Percentiles rank a stretch among this genome's conserved stretches.
phyloP scores from a whole-genome alignment of 2,888 invertebrate species.

The Dryobota labecula region DNA sequence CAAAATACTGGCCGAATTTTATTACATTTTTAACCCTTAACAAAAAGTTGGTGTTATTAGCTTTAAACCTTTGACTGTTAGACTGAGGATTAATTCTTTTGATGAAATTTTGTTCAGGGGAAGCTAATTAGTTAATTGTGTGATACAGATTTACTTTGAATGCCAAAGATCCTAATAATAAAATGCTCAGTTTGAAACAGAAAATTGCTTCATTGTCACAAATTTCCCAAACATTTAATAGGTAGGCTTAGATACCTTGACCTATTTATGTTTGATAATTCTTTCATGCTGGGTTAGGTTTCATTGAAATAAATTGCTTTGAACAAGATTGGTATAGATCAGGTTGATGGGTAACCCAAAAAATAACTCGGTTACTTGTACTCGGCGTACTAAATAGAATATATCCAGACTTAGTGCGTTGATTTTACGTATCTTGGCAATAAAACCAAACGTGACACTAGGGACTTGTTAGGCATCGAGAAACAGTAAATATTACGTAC shows the following conservation, averaged over 20 bases:
- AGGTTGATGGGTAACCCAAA: conserved; percentile 10
- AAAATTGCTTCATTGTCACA: neutral
- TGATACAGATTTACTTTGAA: neutral
- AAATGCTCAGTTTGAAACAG: neutral
- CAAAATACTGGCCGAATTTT: neutral
- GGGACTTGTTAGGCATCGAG: conserved; percentile 8
- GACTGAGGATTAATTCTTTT: neutral
- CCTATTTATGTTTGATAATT: conserved; percentile 26
- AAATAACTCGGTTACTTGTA: conserved; percentile 23
- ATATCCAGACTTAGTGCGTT: conserved; percentile 5
- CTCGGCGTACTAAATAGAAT: conserved; percentile 5
- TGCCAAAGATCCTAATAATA: neutral
- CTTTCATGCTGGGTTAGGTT: conserved; percentile 10
- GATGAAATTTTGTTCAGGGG: neutral
- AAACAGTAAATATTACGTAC: conserved; percentile 16
- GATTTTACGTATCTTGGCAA: conserved; percentile 10
- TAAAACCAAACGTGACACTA: conserved; percentile 13
- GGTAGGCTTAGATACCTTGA: conserved; percentile 8
- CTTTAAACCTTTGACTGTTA: neutral
- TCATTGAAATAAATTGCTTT: conserved; percentile 40
- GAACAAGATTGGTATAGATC: conserved; percentile 25
- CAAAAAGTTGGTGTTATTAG: neutral
- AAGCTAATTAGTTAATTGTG: neutral
- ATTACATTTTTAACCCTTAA: neutral
- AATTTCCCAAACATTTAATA: conserved; percentile 8